Percentiles rank a stretch among this genome's conserved stretches.
phyloP scores from a whole-genome alignment of 2,888 invertebrate genomes.

The Metalampra italica region DNA sequence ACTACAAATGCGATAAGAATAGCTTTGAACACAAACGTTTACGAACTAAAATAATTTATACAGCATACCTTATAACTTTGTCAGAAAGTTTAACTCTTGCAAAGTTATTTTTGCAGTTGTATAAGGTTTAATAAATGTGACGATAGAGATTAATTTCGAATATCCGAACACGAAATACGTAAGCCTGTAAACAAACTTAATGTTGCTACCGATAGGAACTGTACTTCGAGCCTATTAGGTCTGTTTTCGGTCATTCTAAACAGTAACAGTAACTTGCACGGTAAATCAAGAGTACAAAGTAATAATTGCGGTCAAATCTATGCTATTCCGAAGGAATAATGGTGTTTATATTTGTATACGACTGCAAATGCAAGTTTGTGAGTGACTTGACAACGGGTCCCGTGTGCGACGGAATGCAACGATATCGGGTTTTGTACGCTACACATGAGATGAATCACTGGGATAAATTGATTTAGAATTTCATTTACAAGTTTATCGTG shows the following conservation, averaged over 20 bases:
- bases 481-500: too few species aligned
- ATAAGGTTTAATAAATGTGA: too few species aligned
- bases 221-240: too few species aligned
- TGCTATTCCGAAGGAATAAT: constrained; percentile 6
- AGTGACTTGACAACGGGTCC: constrained; percentile 53
- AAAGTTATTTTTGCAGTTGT: too few species aligned
- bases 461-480: constrained; percentile 14
- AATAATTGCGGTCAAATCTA: constrained; percentile 18
- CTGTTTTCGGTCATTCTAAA: not conserved
- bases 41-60: too few species aligned
- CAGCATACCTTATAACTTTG: too few species aligned
- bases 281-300: not conserved
- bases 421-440: constrained; percentile 36
- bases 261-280: not conserved
- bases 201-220: not conserved
- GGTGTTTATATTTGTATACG: constrained; percentile 17
- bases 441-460: constrained; percentile 32
- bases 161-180: too few species aligned
- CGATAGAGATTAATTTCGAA: too few species aligned
- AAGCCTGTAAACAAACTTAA: not conserved
- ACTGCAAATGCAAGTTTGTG: constrained; percentile 19
- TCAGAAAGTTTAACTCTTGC: too few species aligned
- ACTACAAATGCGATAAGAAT: too few species aligned
- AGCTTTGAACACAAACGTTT: too few species aligned
- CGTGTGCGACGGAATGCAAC: constrained; percentile 71